These are phyloP conservation scores for Galaxea fascicularis DNA, from an alignment of 92 coral and sea anemone genomes.

Conservation along the genomic window DNA sequence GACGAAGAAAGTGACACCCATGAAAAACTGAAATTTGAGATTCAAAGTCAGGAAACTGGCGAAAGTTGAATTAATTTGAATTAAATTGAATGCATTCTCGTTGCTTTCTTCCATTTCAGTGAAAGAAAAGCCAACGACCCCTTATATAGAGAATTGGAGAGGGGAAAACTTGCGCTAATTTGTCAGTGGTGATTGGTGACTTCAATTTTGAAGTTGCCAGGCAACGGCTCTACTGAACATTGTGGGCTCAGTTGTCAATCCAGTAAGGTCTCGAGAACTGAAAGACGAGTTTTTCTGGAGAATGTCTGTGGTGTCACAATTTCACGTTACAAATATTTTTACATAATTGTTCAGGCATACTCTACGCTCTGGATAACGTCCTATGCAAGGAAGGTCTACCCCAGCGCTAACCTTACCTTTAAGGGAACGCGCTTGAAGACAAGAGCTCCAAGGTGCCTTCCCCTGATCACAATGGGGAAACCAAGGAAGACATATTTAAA, in stretches of 20 bases:
- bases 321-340: background rate
- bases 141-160: background rate
- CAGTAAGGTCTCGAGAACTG: background rate
- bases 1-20: background rate
- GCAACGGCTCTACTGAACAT: background rate
- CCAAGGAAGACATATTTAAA: too few species aligned
- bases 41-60: background rate
- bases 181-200: background rate
- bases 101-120: background rate
- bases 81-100: background rate
- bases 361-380: background rate
- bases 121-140: background rate
- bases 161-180: background rate
- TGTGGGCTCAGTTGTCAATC: background rate
- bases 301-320: background rate
- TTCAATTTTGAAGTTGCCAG: background rate
- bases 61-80: background rate
- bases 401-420: too few species aligned
- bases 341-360: too few species aligned
- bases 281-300: background rate
- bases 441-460: too few species aligned
- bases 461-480: too few species aligned
- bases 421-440: too few species aligned
- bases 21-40: background rate
- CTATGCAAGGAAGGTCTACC: background rate